Evolutionary conservation across 2,888 invertebrate genomes (phyloP), one percentile per base, ranked within the genome.

Genomic region (Cylindroiulus punctatus): DNA sequence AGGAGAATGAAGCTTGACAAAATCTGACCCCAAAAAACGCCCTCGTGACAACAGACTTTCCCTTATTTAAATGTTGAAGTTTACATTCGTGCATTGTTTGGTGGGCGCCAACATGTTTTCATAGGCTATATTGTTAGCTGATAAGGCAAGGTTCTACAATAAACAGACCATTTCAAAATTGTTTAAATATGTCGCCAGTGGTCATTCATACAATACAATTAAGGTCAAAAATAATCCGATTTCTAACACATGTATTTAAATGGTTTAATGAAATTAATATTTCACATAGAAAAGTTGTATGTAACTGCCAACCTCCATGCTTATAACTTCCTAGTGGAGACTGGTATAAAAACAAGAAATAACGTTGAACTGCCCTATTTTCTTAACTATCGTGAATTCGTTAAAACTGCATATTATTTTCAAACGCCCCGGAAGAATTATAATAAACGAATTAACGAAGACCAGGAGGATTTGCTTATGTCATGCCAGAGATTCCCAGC

Each of bases 51-150:
- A 26, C 26, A 26, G n/a, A 65, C 65, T 65, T 26, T 65, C 26
- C 65, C 65, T 65, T 26, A 26, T 65, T 65, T 65, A 65, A 65
- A 65, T 12, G 10, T 65, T 2, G 26, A 65, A 26, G 65, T 65
- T 26, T 65, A 10, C 26, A 65, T 65, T 65, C 26, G 26, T 65
- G 12, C 65, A 26, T 22, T 26, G 65, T 65, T 65, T 26, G 12
- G 65, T 65, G 65, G 65, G 65, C 26, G 65, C 65, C 65, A 65
- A 65, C 65, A 65, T 65, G 26, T 52, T 52, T 65, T 65, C 36
- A 36, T 52, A 22, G 65, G 65, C 26, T 26, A 26, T 26, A 8
- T 12, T 26, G 26, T 65, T n/a, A 26, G 65, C 65, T 12, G 22
- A 65, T 26, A 26, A 22, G 14, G 10, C 26, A 65, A 65, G 1